phyloP scores from a whole-genome alignment of 2,888 invertebrate species.

The Oscheius myriophilus region DNA sequence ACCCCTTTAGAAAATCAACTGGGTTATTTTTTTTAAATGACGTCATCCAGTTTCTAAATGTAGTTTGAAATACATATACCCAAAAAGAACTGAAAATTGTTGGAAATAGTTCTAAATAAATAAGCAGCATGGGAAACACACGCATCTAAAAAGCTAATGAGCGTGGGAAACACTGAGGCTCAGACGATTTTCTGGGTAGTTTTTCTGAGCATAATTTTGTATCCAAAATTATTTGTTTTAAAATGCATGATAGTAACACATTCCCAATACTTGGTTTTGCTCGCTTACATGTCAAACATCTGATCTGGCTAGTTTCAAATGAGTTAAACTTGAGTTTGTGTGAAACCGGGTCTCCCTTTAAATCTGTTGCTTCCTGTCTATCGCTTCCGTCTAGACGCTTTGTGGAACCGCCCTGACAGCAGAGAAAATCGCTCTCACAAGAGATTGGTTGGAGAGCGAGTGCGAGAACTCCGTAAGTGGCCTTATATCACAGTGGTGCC shows the following conservation, averaged over 20 bases:
- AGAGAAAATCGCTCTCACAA: slow-evolving; percentile 26
- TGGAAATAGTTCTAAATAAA: no score
- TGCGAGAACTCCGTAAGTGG: slow-evolving; percentile 38
- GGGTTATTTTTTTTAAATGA: no score
- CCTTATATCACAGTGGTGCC: neutral
- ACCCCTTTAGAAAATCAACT: no score
- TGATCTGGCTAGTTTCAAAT: neutral
- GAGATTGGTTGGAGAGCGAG: slow-evolving; percentile 37
- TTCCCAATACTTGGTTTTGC: neutral
- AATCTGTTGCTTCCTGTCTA: slow-evolving; percentile 7
- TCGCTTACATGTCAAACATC: neutral
- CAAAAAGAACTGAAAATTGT: no score
- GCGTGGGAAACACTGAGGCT: no score
- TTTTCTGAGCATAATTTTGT: no score
- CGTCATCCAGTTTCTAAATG: no score
- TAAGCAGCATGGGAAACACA: no score
- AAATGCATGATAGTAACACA: neutral
- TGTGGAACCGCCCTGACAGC: slow-evolving; percentile 26
- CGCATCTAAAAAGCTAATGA: no score
- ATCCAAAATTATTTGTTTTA: no score
- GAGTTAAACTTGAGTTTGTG: neutral
- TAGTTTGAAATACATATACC: no score
- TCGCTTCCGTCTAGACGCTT: slow-evolving; percentile 29
- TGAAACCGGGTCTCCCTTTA: neutral
- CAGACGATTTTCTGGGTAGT: no score